Evolutionary conservation across 2,888 invertebrate species (phyloP).

Genomic region (Coecobrya sp.): DNA sequence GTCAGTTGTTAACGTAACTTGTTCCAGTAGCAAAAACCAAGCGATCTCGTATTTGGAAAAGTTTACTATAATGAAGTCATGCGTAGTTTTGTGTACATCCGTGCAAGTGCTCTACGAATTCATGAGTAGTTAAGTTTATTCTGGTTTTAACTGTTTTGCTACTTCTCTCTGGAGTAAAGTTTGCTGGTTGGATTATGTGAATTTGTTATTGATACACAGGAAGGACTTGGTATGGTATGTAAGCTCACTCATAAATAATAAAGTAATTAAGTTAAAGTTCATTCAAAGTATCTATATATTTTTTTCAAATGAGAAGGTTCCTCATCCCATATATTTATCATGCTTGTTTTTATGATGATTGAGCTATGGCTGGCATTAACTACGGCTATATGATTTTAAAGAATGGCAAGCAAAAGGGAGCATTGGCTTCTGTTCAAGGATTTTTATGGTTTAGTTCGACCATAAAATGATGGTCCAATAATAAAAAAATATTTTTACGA

Average conservation of each 20-base stretch:
- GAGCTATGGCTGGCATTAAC: not conserved
- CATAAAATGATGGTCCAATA: not conserved
- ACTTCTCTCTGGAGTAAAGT: not conserved
- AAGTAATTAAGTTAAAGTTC: not conserved
- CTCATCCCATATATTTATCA: not conserved
- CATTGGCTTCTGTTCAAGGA: slow-evolving; percentile 30
- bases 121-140: too few relatives aligned
- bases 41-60: too few relatives aligned
- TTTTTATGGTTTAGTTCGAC: slow-evolving; percentile 32
- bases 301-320: not conserved
- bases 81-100: too few relatives aligned
- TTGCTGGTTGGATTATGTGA: not conserved
- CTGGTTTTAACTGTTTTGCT: not conserved
- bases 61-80: too few relatives aligned
- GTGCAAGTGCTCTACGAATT: too few relatives aligned
- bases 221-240: not conserved
- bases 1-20: too few relatives aligned
- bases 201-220: not conserved
- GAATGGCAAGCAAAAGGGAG: not conserved
- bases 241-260: not conserved
- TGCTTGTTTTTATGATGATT: not conserved
- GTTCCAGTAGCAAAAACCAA: too few relatives aligned
- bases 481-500: not conserved
- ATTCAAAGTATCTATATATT: not conserved
- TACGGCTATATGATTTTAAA: not conserved